phyloP scores from a whole-genome alignment of 1,140 invertebrate genomes.

The Meloidogyne chitwoodi region DNA sequence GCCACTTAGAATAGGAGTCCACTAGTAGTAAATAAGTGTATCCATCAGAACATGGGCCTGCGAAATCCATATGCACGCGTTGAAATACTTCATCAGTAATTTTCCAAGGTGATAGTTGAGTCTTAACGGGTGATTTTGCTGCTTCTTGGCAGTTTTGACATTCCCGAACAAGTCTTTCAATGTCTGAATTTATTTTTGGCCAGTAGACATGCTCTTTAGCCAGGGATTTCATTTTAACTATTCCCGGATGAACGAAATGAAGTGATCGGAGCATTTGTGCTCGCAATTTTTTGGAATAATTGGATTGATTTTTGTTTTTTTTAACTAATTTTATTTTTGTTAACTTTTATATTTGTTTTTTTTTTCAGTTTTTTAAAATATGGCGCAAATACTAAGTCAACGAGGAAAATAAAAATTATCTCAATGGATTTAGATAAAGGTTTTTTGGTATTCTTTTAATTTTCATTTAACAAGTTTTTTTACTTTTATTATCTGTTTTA shows the following conservation, averaged over 20 bases:
- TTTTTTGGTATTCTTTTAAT: neutral
- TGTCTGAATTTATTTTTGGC: slow-evolving; percentile 52
- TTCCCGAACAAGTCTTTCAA: slow-evolving; percentile 40
- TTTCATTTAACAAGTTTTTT: no score
- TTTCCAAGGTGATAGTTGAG: slow-evolving; percentile 13
- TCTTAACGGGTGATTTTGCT: slow-evolving; percentile 3
- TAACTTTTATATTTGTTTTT: no score
- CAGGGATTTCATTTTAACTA: slow-evolving; percentile 65
- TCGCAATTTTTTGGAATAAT: slow-evolving; percentile 61
- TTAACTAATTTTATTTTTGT: no score
- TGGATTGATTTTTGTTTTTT: slow-evolving; percentile 55
- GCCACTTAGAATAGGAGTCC: slow-evolving; percentile 63
- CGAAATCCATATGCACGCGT: slow-evolving; percentile 61
- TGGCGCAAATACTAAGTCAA: no score
- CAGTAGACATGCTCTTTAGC: slow-evolving; percentile 63
- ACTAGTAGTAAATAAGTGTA: slow-evolving; percentile 60
- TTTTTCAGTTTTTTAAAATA: no score
- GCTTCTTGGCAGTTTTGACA: slow-evolving; percentile 38
- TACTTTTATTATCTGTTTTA: no score
- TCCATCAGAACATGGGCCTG: slow-evolving; percentile 57
- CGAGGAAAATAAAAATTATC: no score
- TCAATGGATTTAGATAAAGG: neutral
- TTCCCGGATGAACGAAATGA: slow-evolving; percentile 63
- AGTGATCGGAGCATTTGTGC: slow-evolving; percentile 60
- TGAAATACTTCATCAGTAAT: slow-evolving; percentile 32